Percentiles rank a stretch among this genome's conserved stretches.
phyloP scores from a whole-genome alignment of 2,797 vertebrate species.

The Parambassis ranga region DNA sequence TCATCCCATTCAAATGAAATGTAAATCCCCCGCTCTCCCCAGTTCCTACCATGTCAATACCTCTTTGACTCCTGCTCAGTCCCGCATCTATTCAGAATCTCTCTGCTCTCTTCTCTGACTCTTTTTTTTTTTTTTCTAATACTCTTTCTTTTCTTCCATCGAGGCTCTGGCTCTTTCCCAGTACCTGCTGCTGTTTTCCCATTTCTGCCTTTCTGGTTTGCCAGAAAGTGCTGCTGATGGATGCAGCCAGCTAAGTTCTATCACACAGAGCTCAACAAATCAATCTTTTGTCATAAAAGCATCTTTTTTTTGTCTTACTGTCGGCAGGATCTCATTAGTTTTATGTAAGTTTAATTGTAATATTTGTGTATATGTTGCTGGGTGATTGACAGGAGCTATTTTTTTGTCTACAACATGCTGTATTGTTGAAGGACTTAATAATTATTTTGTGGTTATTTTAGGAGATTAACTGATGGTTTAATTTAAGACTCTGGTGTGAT shows the following conservation, averaged over 20 bases:
- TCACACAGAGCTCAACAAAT: conserved; percentile 5
- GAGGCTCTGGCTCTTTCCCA: background rate
- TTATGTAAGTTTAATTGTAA: conserved; percentile 32
- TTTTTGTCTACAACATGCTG: conserved; percentile 16
- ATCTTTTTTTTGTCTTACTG: conserved; percentile 5
- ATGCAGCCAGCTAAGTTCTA: conserved; percentile 11
- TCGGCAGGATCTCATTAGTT: conserved; percentile 33
- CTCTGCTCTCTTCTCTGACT: background rate
- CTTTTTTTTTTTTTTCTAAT: background rate
- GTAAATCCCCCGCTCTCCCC: conserved; percentile 54
- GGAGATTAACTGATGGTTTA: background rate
- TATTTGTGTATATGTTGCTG: conserved; percentile 1
- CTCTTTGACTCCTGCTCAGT: conserved; percentile 39
- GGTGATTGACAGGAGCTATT: conserved; percentile 34
- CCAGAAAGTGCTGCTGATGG: conserved; percentile 7
- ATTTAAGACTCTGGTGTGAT: too few species aligned
- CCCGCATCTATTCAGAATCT: conserved; percentile 16
- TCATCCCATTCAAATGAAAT: conserved; percentile 66
- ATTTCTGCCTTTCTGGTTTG: background rate
- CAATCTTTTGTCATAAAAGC: conserved; percentile 15
- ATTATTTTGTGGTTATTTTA: conserved; percentile 6
- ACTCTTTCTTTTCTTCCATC: conserved; percentile 5
- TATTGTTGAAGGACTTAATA: conserved; percentile 46
- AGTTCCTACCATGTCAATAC: conserved; percentile 44
- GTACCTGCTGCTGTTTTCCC: conserved; percentile 16